Evolutionary conservation across 2,113 vertebrate genomes (phyloP), one percentile per base, ranked within the genome.

Genomic region (Hippocampus guttulatus): DNA sequence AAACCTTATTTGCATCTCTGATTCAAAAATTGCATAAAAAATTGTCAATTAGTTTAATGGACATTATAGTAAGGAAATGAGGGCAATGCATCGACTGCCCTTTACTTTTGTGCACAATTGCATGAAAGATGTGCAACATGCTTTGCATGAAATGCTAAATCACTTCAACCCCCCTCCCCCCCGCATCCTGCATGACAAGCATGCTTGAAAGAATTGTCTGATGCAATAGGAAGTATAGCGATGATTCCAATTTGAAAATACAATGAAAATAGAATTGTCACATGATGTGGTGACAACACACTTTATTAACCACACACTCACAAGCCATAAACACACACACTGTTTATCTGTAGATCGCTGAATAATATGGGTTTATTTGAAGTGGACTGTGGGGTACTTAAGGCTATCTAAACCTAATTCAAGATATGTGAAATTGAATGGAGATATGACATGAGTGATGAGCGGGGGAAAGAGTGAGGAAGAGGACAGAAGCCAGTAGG

Each of bases 381-480:
- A 81, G 84, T 82, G 81, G 75, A 87, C 87, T 77, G 84, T 64
- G 3, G 80, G 82, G 80, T 91, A 91, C 89, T 90, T 90, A 88
- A 87, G 69, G 86, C 85, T 90, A 90, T 90, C 87, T 86, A 84
- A 85, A 87, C 78, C 81, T 90, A 85, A 90, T 91, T 90, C 86
- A 88, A 90, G 90, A 91, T 90, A 91, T 79, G 88, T 87, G 88
- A 79, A 91, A 91, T 91, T 90, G 89, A 89, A 90, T 75, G 83
- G 87, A 90, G 89, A 90, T 91, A 88, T 84, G 83, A 81, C 76
- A 80, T 71, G 81, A 83, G 78, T 60, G 75, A 71, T 65, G 30
- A 64, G 77, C 67, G 72, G 64, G 75, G 69, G 73, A 63, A 64
- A 27, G 51, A 60, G 69, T 61, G 30, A 21, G 77, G 52, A 63